Evolutionary conservation across 2,113 vertebrate genomes (phyloP).

Genomic region (Oncorhynchus clarkii): DNA sequence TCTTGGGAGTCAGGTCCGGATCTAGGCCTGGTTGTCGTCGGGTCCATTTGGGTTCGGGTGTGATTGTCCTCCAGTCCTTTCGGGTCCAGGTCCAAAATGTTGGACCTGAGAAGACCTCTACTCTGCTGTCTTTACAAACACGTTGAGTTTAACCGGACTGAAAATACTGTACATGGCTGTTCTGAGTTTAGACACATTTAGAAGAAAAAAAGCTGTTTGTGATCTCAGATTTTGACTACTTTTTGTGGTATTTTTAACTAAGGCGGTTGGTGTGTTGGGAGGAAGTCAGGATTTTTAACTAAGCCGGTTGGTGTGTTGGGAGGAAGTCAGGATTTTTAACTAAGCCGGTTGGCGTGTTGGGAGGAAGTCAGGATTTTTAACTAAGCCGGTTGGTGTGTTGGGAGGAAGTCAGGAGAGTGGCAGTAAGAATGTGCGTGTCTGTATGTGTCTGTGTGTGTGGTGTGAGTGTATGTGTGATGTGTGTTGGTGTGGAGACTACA

Average conservation of each 20-base stretch:
- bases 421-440: constrained; percentile 34
- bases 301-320: constrained; percentile 45
- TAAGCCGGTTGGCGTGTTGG: too few relatives aligned
- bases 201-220: not conserved
- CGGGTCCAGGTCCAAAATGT: too few relatives aligned
- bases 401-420: constrained; percentile 29
- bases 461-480: constrained; percentile 5
- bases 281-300: constrained; percentile 34
- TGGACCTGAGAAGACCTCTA: too few relatives aligned
- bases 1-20: too few relatives aligned
- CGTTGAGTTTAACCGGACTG: constrained; percentile 1
- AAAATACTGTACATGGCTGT: not conserved
- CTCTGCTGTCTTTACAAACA: not conserved
- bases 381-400: constrained; percentile 33
- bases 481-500: not conserved
- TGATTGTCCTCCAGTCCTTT: not conserved
- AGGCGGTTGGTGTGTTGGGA: constrained; percentile 37
- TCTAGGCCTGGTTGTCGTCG: too few relatives aligned
- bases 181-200: not conserved
- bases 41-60: too few relatives aligned
- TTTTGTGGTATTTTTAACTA: not conserved
- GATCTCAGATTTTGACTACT: not conserved
- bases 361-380: too few relatives aligned
- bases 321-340: constrained; percentile 25
- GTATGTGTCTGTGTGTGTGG: constrained; percentile 30